Base-by-base conservation (phyloP, 2,797 vertebrate genomes). In the Pipistrellus kuhlii region DNA sequence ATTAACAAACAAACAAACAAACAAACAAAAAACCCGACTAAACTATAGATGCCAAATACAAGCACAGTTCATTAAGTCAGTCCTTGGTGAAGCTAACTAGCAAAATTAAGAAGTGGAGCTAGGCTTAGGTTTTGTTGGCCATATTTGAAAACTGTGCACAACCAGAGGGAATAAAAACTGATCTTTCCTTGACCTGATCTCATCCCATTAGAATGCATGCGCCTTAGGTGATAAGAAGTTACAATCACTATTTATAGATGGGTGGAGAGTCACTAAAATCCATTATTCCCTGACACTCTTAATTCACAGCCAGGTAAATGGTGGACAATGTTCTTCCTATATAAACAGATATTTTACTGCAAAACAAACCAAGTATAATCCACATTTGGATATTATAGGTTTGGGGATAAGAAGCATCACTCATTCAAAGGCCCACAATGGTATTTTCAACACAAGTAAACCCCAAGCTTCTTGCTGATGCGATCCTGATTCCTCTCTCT, bases 121-220 rank as follows among this genome's bases (percentile, higher is more conserved):
- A 68, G 27, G 73, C 53, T 15, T 93, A 71, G 91, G 93, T 93
- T 64, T 72, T 95, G 94, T 87, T 94, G 55, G 97, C 96, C 91
- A 78, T 55, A 89, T 94, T 80, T 94, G 91, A 96, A 95, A 97
- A 94, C 92, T 96, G 88, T 85, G 95, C 59, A 94, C 59, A 97
- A 84, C 92, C 83, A 91, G 91, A 92, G 85, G 83, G 92, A 97
- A 96, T 78, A 96, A 96, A 93, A 93, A 92, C 86, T 94, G 94
- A 93, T 97, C 96, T 97, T 98, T 97, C 96, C 96, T 94, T 80
- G 91, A 90, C 95, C 68, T 92, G 91, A 88, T 87, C 97, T 97
- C 85, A 44, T 23, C 75, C 95, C 23, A 0, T 88, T 3, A 87
- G 90, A 94, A 96, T 96, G 95, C 97, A 27, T 69, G 77, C 93